phyloP scores from a whole-genome alignment of 1,140 invertebrate species.

The Thaumetopoea pityocampa region DNA sequence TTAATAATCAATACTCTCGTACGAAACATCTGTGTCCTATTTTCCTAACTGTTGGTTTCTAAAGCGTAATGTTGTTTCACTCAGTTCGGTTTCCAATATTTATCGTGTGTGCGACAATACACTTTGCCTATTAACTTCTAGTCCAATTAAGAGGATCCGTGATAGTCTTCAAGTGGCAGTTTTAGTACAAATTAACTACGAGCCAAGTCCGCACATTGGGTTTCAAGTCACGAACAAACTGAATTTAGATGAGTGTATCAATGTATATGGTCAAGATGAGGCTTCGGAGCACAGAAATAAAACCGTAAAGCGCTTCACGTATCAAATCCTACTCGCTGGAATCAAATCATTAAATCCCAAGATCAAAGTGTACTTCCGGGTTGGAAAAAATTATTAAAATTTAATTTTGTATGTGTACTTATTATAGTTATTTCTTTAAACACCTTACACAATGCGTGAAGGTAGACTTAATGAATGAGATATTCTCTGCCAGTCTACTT shows the following conservation, averaged over 20 bases:
- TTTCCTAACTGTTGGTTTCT: slow-evolving; percentile 8
- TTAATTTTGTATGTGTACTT: too few species aligned
- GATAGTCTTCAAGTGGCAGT: slow-evolving; percentile 35
- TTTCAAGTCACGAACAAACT: slow-evolving; percentile 42
- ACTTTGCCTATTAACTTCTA: slow-evolving; percentile 34
- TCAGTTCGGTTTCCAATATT: slow-evolving; percentile 18
- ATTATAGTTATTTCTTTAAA: too few species aligned
- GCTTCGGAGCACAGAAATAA: slow-evolving; percentile 10
- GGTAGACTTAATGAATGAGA: too few species aligned
- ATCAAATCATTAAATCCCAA: too few species aligned
- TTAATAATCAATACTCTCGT: slow-evolving; percentile 9
- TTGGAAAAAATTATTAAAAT: too few species aligned
- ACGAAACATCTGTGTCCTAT: slow-evolving; percentile 10
- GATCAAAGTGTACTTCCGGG: too few species aligned
- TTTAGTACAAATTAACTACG: slow-evolving; percentile 46
- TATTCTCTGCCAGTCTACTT: too few species aligned
- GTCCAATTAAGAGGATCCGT: slow-evolving; percentile 34
- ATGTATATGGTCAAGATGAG: slow-evolving; percentile 29
- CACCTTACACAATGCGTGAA: too few species aligned
- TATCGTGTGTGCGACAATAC: slow-evolving; percentile 23
- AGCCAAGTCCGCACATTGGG: slow-evolving; percentile 28
- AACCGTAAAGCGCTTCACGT: too few species aligned
- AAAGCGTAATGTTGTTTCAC: slow-evolving; percentile 3
- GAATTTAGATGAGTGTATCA: slow-evolving; percentile 54
- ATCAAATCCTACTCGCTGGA: too few species aligned